Conservation (phyloP, 1,140 invertebrate species). For the Argopecten irradians region DNA sequence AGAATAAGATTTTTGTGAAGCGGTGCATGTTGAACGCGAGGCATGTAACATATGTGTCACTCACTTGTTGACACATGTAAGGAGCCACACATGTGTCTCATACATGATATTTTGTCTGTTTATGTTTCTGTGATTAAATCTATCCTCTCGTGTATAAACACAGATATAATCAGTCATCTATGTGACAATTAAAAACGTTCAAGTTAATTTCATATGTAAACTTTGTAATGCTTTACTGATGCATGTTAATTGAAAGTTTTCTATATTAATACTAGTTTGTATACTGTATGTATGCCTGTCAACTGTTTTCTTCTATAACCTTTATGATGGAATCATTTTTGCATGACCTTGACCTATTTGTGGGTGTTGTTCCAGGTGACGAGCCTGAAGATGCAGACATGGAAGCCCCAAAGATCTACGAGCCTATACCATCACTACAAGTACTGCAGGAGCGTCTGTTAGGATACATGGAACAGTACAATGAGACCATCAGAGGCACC, state of each 20-base stretch:
- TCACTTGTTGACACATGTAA: not conserved
- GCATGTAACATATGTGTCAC: slow-evolving; percentile 9
- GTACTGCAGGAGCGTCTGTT: slow-evolving; percentile 89
- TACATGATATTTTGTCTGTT: not conserved
- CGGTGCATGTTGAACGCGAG: not conserved
- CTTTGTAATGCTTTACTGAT: not conserved
- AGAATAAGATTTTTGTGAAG: not conserved
- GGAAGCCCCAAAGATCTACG: slow-evolving; percentile 95
- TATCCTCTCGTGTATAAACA: not conserved
- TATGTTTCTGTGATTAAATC: not conserved
- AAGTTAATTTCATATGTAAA: not conserved
- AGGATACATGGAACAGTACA: slow-evolving; percentile 95
- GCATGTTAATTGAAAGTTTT: not conserved
- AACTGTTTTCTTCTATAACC: not conserved
- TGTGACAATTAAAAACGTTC: no score
- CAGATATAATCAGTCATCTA: not conserved
- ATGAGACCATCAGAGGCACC: slow-evolving; percentile 95
- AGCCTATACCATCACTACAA: slow-evolving; percentile 86
- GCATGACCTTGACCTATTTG: not conserved
- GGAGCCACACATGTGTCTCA: not conserved
- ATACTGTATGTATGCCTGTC: not conserved
- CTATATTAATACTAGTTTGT: not conserved
- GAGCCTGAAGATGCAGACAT: slow-evolving; percentile 92
- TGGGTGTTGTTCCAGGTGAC: slow-evolving; percentile 81
- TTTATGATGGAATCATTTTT: not conserved